These are phyloP conservation scores for Macrobrachium nipponense DNA, from an alignment of 1,140 invertebrate species.

Conservation along the genomic window DNA sequence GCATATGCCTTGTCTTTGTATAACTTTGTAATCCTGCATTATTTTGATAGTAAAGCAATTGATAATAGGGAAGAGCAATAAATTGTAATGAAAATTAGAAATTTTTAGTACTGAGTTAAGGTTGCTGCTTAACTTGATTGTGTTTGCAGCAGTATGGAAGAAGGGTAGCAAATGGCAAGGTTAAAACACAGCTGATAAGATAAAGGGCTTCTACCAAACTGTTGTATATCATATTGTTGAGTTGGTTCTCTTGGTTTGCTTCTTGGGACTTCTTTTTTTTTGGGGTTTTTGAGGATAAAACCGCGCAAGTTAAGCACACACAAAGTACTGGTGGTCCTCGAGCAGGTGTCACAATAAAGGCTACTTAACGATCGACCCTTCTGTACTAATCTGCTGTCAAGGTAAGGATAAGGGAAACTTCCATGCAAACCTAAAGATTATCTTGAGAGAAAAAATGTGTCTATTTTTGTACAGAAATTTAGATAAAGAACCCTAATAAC, in stretches of 20 bases:
- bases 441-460: constrained; percentile 60
- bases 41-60: too few species aligned
- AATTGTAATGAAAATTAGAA: not conserved
- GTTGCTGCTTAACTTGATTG: not conserved
- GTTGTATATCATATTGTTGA: constrained; percentile 28
- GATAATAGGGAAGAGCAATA: not conserved
- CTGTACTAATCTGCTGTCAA: constrained; percentile 59
- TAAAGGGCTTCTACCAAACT: not conserved
- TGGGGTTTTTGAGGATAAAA: constrained; percentile 56
- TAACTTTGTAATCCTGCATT: too few species aligned
- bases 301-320: constrained; percentile 37
- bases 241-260: constrained; percentile 45
- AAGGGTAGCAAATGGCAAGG: constrained; percentile 8
- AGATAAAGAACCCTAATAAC: constrained; percentile 64
- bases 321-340: constrained; percentile 23
- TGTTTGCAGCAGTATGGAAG: too few species aligned
- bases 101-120: not conserved
- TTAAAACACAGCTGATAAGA: not conserved
- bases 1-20: too few species aligned
- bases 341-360: constrained; percentile 38
- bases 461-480: constrained; percentile 65
- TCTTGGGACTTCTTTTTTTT: constrained; percentile 46
- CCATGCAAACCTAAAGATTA: constrained; percentile 64
- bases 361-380: constrained; percentile 47
- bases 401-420: constrained; percentile 63